These are phyloP conservation scores for Flexamia atlantica DNA, from an alignment of 2,888 invertebrate species.

Conservation along the genomic window DNA sequence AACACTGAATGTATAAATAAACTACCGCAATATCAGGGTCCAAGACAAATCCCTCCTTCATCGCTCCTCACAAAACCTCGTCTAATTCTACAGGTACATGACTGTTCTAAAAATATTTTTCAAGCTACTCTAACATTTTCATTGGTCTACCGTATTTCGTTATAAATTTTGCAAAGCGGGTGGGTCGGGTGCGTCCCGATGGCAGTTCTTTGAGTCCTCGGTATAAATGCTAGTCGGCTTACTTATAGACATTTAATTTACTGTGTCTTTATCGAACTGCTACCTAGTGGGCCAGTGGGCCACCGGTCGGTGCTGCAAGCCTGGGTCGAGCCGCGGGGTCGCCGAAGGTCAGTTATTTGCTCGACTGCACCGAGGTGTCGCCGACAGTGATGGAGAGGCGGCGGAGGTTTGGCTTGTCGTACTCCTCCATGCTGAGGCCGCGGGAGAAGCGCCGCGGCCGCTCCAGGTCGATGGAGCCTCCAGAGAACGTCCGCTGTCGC, in stretches of 20 bases:
- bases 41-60: background rate
- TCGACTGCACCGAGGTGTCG: constrained; percentile 55
- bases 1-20: constrained; percentile 48
- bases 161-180: constrained; percentile 20
- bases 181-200: background rate
- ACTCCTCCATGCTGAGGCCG: constrained; percentile 89
- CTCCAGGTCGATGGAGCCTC: constrained; percentile 77
- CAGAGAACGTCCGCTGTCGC: constrained; percentile 81
- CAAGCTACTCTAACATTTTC: constrained; percentile 16
- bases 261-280: constrained; percentile 47
- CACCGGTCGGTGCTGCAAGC: constrained; percentile 28
- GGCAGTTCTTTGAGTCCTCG: constrained; percentile 11
- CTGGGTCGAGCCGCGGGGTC: background rate
- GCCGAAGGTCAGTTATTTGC: constrained; percentile 27
- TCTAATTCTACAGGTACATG: constrained; percentile 52
- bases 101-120: constrained; percentile 43
- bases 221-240: constrained; percentile 43
- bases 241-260: constrained; percentile 44
- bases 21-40: background rate
- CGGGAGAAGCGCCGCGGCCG: constrained; percentile 76
- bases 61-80: constrained; percentile 2
- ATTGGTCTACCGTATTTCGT: background rate
- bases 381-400: constrained; percentile 77
- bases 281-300: constrained; percentile 15
- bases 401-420: constrained; percentile 88